A percentile compares a stretch with the other conserved stretches of the same genome.
Evolutionary conservation across 1,140 invertebrate genomes (phyloP).

Genomic region (Helicoverpa zea): DNA sequence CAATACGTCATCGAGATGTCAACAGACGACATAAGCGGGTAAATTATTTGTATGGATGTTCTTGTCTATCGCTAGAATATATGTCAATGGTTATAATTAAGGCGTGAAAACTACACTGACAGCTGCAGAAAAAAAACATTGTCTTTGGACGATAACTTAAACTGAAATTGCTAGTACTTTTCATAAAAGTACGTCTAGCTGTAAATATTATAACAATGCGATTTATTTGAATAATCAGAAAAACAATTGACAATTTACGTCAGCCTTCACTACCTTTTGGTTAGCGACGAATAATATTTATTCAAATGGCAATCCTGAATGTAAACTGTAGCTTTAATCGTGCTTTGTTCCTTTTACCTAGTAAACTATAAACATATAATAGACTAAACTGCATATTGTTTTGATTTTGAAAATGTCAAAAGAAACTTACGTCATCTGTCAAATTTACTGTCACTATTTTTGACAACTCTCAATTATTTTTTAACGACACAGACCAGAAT

Average conservation of each 20-base stretch:
- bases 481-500: neutral
- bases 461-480: neutral
- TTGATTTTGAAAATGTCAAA: too few species aligned
- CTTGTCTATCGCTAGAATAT: too few species aligned
- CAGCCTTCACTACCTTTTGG: constrained; percentile 8
- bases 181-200: neutral
- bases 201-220: neutral
- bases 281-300: constrained; percentile 20
- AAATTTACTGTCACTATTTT: neutral
- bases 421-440: neutral
- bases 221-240: constrained; percentile 23
- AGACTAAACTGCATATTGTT: too few species aligned
- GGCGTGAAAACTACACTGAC: neutral
- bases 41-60: too few species aligned
- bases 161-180: neutral
- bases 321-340: neutral
- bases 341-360: neutral
- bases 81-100: too few species aligned
- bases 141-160: neutral
- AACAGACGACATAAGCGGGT: too few species aligned
- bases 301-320: constrained; percentile 22
- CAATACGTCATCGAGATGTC: too few species aligned
- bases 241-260: constrained; percentile 20
- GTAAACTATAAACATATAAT: neutral
- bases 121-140: neutral